Percentiles rank a stretch among this genome's conserved stretches.
These are phyloP conservation scores for Agrochola macilenta DNA, from an alignment of 2,888 invertebrate genomes.

Conservation along the genomic window DNA sequence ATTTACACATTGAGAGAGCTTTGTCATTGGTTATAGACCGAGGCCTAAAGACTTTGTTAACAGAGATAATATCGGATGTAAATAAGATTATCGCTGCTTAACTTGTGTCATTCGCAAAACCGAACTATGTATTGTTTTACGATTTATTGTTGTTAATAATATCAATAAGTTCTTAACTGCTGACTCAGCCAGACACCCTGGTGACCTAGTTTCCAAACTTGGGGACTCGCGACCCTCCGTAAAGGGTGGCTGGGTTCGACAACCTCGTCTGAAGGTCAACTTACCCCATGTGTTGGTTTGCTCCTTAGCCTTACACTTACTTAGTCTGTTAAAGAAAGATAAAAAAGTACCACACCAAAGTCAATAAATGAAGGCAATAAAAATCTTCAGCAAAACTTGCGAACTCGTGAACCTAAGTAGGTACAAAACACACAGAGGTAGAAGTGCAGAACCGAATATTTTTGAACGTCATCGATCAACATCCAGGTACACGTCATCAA, in stretches of 20 bases:
- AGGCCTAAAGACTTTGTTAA: neutral
- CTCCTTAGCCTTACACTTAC: slow-evolving; percentile 1
- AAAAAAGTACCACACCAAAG: no score
- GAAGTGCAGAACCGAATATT: neutral
- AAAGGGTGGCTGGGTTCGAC: slow-evolving; percentile 70
- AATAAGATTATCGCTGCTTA: neutral
- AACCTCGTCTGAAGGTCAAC: slow-evolving; percentile 75
- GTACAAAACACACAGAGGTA: neutral
- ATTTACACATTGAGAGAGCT: no score
- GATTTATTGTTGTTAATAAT: slow-evolving; percentile 1
- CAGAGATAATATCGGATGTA: neutral
- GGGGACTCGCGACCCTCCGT: slow-evolving; percentile 61
- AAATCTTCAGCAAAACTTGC: neutral
- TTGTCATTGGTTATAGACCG: neutral
- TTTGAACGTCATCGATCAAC: neutral
- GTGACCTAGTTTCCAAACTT: slow-evolving; percentile 69
- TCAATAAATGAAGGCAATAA: neutral
- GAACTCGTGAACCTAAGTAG: no score
- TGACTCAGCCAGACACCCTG: slow-evolving; percentile 36
- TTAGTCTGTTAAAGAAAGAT: neutral
- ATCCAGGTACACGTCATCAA: neutral
- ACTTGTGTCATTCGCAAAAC: neutral
- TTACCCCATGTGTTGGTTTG: slow-evolving; percentile 45
- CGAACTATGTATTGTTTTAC: neutral
- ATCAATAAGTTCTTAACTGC: neutral